A percentile compares a stretch with the other conserved stretches of the same genome.
Evolutionary conservation across 2,113 vertebrate genomes (phyloP).

Genomic region (Sialia sialis): DNA sequence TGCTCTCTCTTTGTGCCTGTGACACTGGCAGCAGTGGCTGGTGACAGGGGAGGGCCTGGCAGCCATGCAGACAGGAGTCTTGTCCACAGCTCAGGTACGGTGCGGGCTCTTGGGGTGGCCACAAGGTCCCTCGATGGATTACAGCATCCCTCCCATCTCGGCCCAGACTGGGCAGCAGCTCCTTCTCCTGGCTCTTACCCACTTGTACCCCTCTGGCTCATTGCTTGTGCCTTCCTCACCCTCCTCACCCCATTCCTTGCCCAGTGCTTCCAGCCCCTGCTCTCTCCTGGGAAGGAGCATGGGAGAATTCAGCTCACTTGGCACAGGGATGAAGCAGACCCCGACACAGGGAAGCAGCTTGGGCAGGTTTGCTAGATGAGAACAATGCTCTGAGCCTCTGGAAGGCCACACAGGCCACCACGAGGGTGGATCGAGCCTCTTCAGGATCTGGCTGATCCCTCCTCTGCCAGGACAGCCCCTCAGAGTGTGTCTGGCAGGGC

Average conservation of each 20-base stretch:
- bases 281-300: background rate
- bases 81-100: constrained; percentile 24
- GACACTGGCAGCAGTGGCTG: background rate
- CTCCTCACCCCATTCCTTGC: background rate
- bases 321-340: background rate
- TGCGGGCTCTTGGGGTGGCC: background rate
- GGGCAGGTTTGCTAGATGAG: background rate
- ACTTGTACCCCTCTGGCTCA: background rate
- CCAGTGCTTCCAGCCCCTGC: background rate
- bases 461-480: background rate
- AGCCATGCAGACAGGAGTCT: background rate
- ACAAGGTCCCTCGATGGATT: background rate
- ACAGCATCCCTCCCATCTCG: background rate
- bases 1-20: constrained; percentile 53
- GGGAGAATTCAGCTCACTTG: background rate
- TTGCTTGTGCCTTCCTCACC: background rate
- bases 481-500: background rate
- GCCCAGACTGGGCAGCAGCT: background rate
- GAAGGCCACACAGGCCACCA: background rate
- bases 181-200: background rate
- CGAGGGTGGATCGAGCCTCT: accelerated
- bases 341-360: background rate
- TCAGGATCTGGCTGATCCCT: background rate
- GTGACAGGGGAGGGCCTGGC: constrained; percentile 9
- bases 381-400: background rate